Conservation (phyloP, 92 coral and sea anemone genomes). For the Porites divaricata region DNA sequence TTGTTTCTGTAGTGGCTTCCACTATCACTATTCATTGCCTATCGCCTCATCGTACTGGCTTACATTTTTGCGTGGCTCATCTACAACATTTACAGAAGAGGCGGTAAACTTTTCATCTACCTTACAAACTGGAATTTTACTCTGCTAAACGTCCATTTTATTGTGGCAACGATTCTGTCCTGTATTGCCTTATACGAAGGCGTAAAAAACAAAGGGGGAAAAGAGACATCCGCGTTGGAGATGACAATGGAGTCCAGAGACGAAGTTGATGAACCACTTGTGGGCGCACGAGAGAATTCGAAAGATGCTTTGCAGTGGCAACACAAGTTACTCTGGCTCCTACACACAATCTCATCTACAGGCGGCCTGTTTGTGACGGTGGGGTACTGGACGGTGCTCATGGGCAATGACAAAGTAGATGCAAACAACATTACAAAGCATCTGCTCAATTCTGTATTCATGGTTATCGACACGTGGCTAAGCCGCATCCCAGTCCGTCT, state of each 20-base stretch:
- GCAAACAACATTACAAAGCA: constrained; percentile 71
- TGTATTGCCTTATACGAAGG: constrained; percentile 46
- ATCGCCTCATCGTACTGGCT: constrained; percentile 58
- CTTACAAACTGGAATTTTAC: constrained; percentile 86
- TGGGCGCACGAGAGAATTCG: background rate
- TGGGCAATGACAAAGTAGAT: constrained; percentile 47
- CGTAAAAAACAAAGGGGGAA: background rate
- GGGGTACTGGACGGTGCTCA: constrained; percentile 72
- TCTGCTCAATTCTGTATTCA: constrained; percentile 70
- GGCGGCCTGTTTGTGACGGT: constrained; percentile 63
- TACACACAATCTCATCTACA: constrained; percentile 62
- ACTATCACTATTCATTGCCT: constrained; percentile 55
- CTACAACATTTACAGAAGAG: constrained; percentile 48
- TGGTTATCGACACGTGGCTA: constrained; percentile 58
- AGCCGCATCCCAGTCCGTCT: constrained; percentile 66
- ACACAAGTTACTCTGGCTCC: constrained; percentile 77
- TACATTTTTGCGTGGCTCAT: constrained; percentile 79
- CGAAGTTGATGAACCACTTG: background rate
- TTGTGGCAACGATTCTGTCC: constrained; percentile 62
- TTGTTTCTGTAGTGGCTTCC: constrained; percentile 60
- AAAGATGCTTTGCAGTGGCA: constrained; percentile 40
- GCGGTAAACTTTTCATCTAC: constrained; percentile 74
- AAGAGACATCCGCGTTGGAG: background rate
- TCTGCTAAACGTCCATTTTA: constrained; percentile 68
- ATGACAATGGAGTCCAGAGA: constrained; percentile 10